Conservation (phyloP, 1,140 invertebrate species). For the Drosophila bipectinata region DNA sequence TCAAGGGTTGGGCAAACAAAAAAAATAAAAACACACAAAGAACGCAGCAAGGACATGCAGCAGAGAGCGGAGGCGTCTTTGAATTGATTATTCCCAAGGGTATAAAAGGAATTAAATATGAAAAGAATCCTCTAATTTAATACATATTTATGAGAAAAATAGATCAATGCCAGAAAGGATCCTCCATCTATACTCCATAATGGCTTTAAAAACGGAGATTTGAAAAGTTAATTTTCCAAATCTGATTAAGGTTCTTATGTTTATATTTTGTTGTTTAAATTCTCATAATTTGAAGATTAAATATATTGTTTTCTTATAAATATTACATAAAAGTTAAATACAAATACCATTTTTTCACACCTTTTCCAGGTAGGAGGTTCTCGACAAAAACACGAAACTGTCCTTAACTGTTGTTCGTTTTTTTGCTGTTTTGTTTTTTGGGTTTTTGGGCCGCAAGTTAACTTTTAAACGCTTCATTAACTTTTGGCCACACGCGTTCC, state of each 20-base stretch:
- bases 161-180: slow-evolving; percentile 47
- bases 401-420: slow-evolving; percentile 28
- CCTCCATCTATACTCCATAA: background rate
- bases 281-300: too few species aligned
- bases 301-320: too few species aligned
- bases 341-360: background rate
- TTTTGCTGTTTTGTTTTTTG: slow-evolving; percentile 5
- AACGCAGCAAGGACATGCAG: slow-evolving; percentile 63
- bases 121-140: slow-evolving; percentile 59
- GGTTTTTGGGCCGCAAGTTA: slow-evolving; percentile 52
- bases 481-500: slow-evolving; percentile 76
- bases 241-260: background rate
- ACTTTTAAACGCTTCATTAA: slow-evolving; percentile 79
- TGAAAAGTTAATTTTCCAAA: background rate
- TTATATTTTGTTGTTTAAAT: background rate
- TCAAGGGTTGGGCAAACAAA: slow-evolving; percentile 76
- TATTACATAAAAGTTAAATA: background rate
- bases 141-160: slow-evolving; percentile 77
- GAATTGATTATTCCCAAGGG: slow-evolving; percentile 73
- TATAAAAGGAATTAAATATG: slow-evolving; percentile 34
- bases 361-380: background rate
- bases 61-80: slow-evolving; percentile 67
- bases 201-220: background rate
- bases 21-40: slow-evolving; percentile 64
- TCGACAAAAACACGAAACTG: background rate